phyloP scores from a whole-genome alignment of 1,140 invertebrate genomes.

The Micrasema minimum region DNA sequence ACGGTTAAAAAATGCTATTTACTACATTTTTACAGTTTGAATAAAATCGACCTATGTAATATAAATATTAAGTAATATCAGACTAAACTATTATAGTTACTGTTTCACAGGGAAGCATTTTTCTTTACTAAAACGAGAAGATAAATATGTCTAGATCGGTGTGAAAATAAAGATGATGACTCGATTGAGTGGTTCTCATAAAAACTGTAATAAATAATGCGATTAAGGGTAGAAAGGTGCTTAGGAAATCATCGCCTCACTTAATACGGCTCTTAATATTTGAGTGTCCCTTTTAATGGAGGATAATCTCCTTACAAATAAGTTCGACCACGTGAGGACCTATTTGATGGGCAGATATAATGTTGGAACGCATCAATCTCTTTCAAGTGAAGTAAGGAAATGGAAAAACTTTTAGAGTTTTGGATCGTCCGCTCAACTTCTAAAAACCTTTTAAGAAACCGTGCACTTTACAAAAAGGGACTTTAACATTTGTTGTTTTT shows the following conservation, averaged over 20 bases:
- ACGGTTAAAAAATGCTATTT: too few relatives aligned
- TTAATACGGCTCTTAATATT: too few relatives aligned
- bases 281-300: constrained; percentile 1
- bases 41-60: too few relatives aligned
- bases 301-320: background rate
- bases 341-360: constrained; percentile 47
- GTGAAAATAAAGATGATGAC: background rate
- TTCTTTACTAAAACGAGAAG: too few relatives aligned
- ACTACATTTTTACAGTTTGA: too few relatives aligned
- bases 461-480: constrained; percentile 3
- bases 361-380: constrained; percentile 52
- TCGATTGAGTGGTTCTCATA: background rate
- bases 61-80: too few relatives aligned
- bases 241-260: too few relatives aligned
- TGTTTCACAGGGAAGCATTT: too few relatives aligned
- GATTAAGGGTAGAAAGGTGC: constrained; percentile 5
- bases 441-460: background rate
- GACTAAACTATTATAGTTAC: too few relatives aligned
- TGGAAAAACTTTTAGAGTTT: constrained; percentile 52
- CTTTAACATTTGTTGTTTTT: background rate
- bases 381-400: constrained; percentile 51
- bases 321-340: constrained; percentile 1
- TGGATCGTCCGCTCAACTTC: background rate
- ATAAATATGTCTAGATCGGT: constrained; percentile 15
- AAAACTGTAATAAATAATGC: background rate